phyloP scores from a whole-genome alignment of 2,888 invertebrate species.

The Oscheius onirici region DNA sequence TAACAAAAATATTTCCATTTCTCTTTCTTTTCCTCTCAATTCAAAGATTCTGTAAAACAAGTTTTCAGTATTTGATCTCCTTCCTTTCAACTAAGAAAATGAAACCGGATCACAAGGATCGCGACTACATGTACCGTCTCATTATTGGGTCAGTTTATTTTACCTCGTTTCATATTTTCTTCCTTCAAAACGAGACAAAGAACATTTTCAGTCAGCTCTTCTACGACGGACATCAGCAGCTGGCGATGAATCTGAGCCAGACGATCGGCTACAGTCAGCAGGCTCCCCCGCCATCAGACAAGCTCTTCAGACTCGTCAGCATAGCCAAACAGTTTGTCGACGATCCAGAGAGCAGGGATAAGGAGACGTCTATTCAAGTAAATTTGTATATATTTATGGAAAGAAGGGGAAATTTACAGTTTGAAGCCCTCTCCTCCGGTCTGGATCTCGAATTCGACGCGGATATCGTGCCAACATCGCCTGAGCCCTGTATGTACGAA shows the following conservation, averaged over 20 bases:
- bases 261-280: constrained; percentile 86
- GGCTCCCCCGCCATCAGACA: constrained; percentile 93
- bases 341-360: constrained; percentile 62
- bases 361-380: constrained; percentile 50
- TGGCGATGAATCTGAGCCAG: constrained; percentile 86
- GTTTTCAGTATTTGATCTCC: background rate
- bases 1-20: background rate
- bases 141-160: constrained; percentile 82
- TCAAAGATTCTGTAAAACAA: too few species aligned
- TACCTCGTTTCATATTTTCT: background rate
- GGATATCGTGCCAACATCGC: constrained; percentile 80
- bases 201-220: constrained; percentile 84
- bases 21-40: background rate
- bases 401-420: too few species aligned
- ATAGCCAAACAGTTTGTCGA: constrained; percentile 69
- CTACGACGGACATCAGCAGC: constrained; percentile 94
- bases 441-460: constrained; percentile 94
- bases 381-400: too few species aligned
- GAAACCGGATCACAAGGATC: constrained; percentile 81
- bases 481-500: constrained; percentile 96
- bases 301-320: constrained; percentile 79
- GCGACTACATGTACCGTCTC: constrained; percentile 87
- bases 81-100: constrained; percentile 30
- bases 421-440: constrained; percentile 75
- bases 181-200: too few species aligned